Conservation (phyloP, 2,888 invertebrate genomes). For the Trachelus tabidus region DNA sequence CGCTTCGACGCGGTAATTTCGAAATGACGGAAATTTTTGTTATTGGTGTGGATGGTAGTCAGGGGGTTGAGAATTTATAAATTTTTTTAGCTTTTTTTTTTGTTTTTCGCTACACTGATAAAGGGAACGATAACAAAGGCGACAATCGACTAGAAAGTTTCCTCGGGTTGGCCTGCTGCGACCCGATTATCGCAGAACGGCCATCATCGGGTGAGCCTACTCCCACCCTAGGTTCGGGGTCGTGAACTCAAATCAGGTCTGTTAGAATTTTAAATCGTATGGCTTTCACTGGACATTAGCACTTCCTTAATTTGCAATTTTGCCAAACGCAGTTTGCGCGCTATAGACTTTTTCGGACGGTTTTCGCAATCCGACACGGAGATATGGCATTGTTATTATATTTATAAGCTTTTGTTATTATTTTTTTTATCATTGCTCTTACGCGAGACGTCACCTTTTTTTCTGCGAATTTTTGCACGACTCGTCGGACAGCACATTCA, state of each 20-base stretch:
- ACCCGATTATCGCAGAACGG: neutral
- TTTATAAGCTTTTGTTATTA: no score
- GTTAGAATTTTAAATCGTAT: conserved; percentile 22
- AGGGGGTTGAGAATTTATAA: neutral
- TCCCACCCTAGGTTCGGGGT: conserved; percentile 17
- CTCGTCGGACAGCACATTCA: neutral
- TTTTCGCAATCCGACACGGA: neutral
- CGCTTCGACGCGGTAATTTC: neutral
- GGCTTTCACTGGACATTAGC: conserved; percentile 5
- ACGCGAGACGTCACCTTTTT: neutral
- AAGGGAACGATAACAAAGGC: neutral
- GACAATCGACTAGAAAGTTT: conserved; percentile 3
- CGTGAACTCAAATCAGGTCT: conserved; percentile 35
- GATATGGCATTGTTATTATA: no score
- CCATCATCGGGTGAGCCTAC: neutral
- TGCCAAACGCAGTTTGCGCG: neutral
- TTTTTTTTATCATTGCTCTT: neutral
- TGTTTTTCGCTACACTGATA: neutral
- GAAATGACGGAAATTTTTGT: neutral
- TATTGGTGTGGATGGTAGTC: no score
- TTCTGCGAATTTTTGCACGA: neutral
- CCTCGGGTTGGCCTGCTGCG: neutral
- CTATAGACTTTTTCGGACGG: neutral
- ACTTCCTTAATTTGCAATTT: conserved; percentile 5
- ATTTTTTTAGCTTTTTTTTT: neutral